These are phyloP conservation scores for Triops longicaudatus DNA, from an alignment of 1,140 invertebrate genomes.

Conservation along the genomic window DNA sequence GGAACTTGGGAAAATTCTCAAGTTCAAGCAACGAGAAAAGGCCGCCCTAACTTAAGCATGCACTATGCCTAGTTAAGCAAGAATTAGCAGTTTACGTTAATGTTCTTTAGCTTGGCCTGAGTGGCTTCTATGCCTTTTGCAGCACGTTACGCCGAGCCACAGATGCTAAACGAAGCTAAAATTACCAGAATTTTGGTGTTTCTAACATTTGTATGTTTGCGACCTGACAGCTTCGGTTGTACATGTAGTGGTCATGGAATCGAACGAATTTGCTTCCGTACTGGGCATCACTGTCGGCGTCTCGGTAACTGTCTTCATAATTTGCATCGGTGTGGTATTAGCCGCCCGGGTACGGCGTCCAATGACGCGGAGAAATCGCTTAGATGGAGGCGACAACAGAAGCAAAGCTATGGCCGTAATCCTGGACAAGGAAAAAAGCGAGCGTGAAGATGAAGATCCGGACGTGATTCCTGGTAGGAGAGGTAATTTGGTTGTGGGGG, in stretches of 20 bases:
- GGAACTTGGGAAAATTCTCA: neutral
- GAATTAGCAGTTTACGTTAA: neutral
- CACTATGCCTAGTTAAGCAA: neutral
- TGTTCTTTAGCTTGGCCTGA: no score
- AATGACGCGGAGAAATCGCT: neutral
- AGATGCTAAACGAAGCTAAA: no score
- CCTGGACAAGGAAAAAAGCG: constrained; percentile 6
- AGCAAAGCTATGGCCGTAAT: neutral
- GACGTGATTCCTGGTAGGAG: constrained; percentile 14
- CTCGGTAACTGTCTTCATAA: constrained; percentile 19
- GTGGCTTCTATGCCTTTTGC: no score
- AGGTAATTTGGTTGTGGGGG: constrained; percentile 8
- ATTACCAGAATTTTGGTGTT: neutral
- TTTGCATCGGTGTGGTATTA: constrained; percentile 24
- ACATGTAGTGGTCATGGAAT: constrained; percentile 31
- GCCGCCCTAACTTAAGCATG: neutral
- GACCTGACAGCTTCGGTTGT: constrained; percentile 14
- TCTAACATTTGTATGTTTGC: neutral
- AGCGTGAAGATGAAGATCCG: neutral
- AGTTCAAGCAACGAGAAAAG: neutral
- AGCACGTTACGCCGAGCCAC: no score
- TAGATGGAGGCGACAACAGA: neutral
- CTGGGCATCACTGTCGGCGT: constrained; percentile 26
- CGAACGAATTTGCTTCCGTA: constrained; percentile 24
- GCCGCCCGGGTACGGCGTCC: constrained; percentile 17